Evolutionary conservation across 2,113 vertebrate species (phyloP).

Genomic region (Tupaia chinensis): DNA sequence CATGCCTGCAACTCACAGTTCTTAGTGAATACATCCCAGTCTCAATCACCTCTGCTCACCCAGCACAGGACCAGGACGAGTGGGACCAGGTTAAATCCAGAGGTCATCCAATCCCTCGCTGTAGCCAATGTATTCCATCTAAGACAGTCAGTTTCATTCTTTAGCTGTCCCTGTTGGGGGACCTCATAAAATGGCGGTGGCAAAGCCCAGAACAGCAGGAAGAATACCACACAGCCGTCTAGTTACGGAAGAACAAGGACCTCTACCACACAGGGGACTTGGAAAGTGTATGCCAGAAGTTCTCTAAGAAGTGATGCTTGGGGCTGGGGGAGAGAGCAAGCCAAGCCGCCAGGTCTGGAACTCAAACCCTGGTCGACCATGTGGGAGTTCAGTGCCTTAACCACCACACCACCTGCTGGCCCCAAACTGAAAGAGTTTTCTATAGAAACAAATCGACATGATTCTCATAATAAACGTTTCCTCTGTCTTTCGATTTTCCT

Average conservation of each 20-base stretch:
- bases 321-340: too few species aligned
- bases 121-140: not conserved
- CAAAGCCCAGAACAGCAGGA: not conserved
- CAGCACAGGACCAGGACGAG: not conserved
- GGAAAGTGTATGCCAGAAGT: not conserved
- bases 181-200: not conserved
- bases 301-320: not conserved
- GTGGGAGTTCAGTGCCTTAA: too few species aligned
- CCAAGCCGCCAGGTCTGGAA: too few species aligned
- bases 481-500: not conserved
- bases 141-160: not conserved
- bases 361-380: too few species aligned
- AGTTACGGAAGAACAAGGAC: rapidly evolving
- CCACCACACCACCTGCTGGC: too few species aligned
- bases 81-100: not conserved
- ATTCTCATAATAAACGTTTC: not conserved
- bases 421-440: not conserved
- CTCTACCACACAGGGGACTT: rapidly evolving
- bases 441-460: not conserved
- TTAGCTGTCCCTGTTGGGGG: not conserved
- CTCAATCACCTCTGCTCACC: not conserved
- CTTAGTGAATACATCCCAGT: not conserved
- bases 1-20: not conserved
- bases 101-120: not conserved
- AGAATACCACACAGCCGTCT: rapidly evolving